A percentile compares a stretch with the other conserved stretches of the same genome.
Evolutionary conservation across 2,113 vertebrate genomes (phyloP).

Genomic region (Gnathonemus longibarbis): DNA sequence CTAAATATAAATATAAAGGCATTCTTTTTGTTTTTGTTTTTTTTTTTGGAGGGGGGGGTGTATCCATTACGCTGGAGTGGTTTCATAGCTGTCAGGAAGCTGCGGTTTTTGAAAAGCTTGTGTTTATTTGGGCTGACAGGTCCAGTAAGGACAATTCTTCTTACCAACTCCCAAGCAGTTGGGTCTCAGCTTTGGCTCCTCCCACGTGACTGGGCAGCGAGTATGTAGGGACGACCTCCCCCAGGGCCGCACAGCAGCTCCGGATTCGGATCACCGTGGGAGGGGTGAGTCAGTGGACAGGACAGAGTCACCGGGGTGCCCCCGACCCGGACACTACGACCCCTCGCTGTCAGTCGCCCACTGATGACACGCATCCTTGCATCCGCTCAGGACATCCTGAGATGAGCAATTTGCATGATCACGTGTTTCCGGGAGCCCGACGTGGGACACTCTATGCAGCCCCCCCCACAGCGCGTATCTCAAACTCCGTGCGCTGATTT

Average conservation of each 20-base stretch:
- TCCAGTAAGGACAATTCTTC: constrained; percentile 8
- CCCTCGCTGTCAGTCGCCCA: background rate
- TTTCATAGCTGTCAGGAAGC: background rate
- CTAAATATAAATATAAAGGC: background rate
- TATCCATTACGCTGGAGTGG: background rate
- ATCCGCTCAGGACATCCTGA: background rate
- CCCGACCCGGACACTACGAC: background rate
- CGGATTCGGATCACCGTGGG: constrained; percentile 25
- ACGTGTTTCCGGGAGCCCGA: background rate
- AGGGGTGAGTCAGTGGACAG: constrained; percentile 21
- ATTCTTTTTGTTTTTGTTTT: background rate
- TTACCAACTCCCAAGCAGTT: background rate
- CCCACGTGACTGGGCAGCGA: background rate
- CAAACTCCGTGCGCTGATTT: background rate
- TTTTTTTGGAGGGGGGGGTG: no score
- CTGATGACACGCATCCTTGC: background rate
- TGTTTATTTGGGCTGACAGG: constrained; percentile 9
- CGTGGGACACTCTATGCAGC: background rate
- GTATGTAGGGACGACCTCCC: constrained; percentile 13
- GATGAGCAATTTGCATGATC: no score
- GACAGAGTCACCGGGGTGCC: constrained; percentile 5
- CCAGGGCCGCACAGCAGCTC: constrained; percentile 27
- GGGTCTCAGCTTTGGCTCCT: no score
- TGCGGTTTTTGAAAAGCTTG: background rate
- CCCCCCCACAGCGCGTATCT: background rate